Evolutionary conservation across 2,113 vertebrate species (phyloP), one percentile per base, ranked within the genome.

Genomic region (Typhlomys cinereus): DNA sequence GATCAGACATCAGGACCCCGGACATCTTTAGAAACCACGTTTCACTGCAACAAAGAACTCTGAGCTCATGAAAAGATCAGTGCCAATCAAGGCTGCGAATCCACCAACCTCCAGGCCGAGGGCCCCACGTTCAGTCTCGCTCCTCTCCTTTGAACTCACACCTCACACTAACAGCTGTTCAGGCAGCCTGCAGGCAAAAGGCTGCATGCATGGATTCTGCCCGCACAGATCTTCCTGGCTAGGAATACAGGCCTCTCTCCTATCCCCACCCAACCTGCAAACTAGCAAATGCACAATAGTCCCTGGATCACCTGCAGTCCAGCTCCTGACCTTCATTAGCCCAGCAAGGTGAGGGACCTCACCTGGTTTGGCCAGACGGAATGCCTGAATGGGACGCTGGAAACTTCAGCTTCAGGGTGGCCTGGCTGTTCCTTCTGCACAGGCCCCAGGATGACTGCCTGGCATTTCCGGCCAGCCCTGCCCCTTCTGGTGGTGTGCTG

Each of bases 351-450:
- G 62, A 90, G 57, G 64, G 27, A 70, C 44, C 48, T 80, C 12
- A 1, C 73, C 85, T 59, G 31, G 57, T 54, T 66, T 21, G n/a
- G 66, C 48, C 15, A 50, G 61, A 18, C 12, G 69, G 31, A 50
- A 67, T 15, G 17, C 69, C 69, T 31, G 23, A 44, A 73, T 66
- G 44, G 44, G 61, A 36, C 9, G 54, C 10, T 21, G 46, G 44
- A 79, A 79, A 93, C 85, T 86, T 31, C n/a, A 41, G 75, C 70
- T 92, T 59, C 85, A 70, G 20, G 9, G 29, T 31, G 80, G 88
- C 74, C 90, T 86, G 74, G 69, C 69, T 84, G 95, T 84, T 90
- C 41, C 78, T 90, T 70, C 89, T 73, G 41, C 46, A 92, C 69
- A 36, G 11, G 50, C 48, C 13, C 59, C 71, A 2, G 61, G 44